Evolutionary conservation across 2,113 vertebrate species (phyloP), one percentile per base, ranked within the genome.

Genomic region (Lipotes vexillifer): DNA sequence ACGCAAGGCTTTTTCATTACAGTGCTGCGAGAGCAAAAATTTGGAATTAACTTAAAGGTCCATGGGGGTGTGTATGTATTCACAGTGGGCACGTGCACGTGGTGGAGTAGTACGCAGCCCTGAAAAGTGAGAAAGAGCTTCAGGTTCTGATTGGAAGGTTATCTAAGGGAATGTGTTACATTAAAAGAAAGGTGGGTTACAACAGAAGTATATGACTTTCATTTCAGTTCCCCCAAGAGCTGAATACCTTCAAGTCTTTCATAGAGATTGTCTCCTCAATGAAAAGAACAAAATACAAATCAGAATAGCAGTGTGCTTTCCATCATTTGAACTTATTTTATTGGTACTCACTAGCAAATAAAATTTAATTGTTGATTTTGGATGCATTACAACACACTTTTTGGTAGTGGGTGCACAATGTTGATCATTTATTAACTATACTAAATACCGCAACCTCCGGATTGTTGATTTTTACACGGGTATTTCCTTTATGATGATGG

Each of bases 261-360:
- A 57, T 13, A 80, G 80, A 75, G 17, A 94, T 11, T 2, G 69
- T 69, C 57, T 88, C 15, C 75, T 69, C 2, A 44, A 21, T n/a
- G 80, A 72, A 52, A 77, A 87, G 44, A 97, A 71, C 4, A 63
- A 52, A 23, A 84, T 15, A 41, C 17, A 89, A 92, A 69, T 12
- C 38, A 61, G 85, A 98, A 81, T 44, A 77, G 90, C 12, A 71
- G 72, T 83, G 66, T 71, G 84, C 68, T 84, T 93, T 77, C 95
- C 87, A 93, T 94, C 95, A 41, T n/a, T 89, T 29, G 93, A 94
- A 97, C 75, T 97, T 98, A 95, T 98, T 99, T 98, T 99, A 98
- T 98, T 98, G 96, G 94, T 98, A 97, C 87, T 98, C 75, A 27
- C 96, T 88, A 98, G 97, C 95, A 90, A 98, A 98, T 98, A 97